phyloP scores from a whole-genome alignment of 2,888 invertebrate species.

The Lottia gigantea region DNA sequence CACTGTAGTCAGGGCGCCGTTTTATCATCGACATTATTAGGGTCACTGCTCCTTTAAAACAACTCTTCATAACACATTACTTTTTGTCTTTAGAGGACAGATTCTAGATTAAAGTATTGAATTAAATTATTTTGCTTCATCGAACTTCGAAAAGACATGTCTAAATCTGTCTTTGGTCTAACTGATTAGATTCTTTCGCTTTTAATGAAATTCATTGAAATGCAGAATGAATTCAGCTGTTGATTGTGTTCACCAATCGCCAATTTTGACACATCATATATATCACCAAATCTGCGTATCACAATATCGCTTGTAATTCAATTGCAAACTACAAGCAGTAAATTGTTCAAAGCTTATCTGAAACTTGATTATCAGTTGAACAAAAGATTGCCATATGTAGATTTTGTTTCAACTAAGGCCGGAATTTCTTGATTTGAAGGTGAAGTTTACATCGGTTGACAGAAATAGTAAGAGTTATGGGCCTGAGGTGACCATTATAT shows the following conservation, averaged over 20 bases:
- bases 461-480: conserved; percentile 8
- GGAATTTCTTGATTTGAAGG: conserved; percentile 10
- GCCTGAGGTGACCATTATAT: conserved; percentile 7
- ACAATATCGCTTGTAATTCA: background rate
- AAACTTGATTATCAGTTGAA: background rate
- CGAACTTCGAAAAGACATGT: background rate
- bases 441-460: conserved; percentile 8
- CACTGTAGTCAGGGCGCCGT: background rate
- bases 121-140: conserved; percentile 6
- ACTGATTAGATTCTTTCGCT: conserved; percentile 8
- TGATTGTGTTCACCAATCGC: background rate
- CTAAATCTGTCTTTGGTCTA: background rate
- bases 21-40: no score
- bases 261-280: conserved; percentile 5
- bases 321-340: conserved; percentile 8
- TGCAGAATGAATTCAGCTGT: conserved; percentile 8
- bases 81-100: background rate
- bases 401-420: conserved; percentile 1
- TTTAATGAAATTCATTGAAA: conserved; percentile 11
- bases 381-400: conserved; percentile 9
- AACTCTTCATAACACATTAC: no score
- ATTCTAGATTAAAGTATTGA: background rate
- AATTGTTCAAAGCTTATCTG: conserved; percentile 9
- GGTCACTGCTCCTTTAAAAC: no score
- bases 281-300: conserved; percentile 6